Percentiles rank a stretch among this genome's conserved stretches.
Conservation (phyloP, 2,113 vertebrate genomes). For the Prunella fulvescens region DNA sequence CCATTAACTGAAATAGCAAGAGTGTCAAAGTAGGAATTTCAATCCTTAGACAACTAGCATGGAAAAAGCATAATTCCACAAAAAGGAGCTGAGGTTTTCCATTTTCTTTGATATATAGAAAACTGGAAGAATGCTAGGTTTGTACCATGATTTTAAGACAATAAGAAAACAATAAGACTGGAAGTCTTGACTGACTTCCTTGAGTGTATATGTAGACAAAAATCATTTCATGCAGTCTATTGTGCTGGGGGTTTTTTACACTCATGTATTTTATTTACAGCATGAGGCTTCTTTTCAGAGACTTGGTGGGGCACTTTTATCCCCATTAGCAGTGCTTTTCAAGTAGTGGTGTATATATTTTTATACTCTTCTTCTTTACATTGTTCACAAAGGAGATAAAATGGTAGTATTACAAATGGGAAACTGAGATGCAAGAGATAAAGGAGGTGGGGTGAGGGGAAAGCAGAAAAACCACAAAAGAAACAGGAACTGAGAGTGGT, state of each 20-base stretch:
- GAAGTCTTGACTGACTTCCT: background rate
- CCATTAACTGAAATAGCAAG: background rate
- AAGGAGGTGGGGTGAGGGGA: accelerated
- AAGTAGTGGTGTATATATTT: background rate
- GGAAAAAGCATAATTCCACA: background rate
- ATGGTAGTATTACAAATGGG: background rate
- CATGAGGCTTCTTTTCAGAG: background rate
- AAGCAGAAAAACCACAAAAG: background rate
- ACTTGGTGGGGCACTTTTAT: background rate
- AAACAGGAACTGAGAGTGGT: background rate
- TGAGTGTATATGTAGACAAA: background rate
- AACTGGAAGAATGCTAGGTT: background rate
- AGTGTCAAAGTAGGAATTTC: background rate
- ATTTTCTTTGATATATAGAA: background rate
- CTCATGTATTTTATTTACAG: background rate
- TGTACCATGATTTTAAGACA: background rate
- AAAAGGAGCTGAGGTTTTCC: background rate
- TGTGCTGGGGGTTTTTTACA: background rate
- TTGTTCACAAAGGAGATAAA: background rate
- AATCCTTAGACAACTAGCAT: background rate
- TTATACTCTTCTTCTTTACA: background rate
- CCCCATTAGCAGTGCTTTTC: background rate
- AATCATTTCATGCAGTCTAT: background rate
- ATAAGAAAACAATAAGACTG: background rate
- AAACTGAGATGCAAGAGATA: background rate